Percentiles rank a stretch among this genome's conserved stretches.
phyloP scores from a whole-genome alignment of 2,113 vertebrate genomes.

The Cariama cristata region DNA sequence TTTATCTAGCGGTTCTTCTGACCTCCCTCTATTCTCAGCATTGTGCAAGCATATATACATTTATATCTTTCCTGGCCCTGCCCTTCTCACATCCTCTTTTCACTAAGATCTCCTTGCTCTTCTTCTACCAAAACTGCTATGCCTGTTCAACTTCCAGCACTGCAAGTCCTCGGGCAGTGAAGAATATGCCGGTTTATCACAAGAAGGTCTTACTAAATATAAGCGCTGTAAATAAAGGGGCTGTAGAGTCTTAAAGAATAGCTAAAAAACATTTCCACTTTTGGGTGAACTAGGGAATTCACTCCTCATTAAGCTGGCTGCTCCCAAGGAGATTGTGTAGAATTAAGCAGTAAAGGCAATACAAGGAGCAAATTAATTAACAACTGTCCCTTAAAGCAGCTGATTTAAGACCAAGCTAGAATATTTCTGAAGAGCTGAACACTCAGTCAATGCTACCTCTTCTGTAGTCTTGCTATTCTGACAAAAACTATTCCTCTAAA shows the following conservation, averaged over 20 bases:
- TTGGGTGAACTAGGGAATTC: not conserved
- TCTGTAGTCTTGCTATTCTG: not conserved
- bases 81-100: slow-evolving; percentile 42
- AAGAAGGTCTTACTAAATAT: not conserved
- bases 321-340: not conserved
- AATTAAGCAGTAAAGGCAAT: not conserved
- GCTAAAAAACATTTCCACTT: not conserved
- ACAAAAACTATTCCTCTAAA: not conserved
- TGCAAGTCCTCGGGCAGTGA: not conserved
- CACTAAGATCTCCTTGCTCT: not conserved
- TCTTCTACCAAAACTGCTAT: not conserved
- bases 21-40: not conserved
- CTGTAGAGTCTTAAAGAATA: not conserved
- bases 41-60: not conserved
- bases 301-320: not conserved
- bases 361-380: not conserved
- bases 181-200: not conserved
- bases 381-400: not conserved
- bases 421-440: not conserved
- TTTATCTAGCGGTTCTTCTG: not conserved
- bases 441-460: not conserved
- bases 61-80: not conserved
- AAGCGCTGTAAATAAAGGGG: not conserved
- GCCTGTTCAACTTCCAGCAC: not conserved
- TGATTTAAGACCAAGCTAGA: not conserved